Evolutionary conservation across 2,888 invertebrate genomes (phyloP), one percentile per base, ranked within the genome.

Genomic region (Drosophila mulleri): DNA sequence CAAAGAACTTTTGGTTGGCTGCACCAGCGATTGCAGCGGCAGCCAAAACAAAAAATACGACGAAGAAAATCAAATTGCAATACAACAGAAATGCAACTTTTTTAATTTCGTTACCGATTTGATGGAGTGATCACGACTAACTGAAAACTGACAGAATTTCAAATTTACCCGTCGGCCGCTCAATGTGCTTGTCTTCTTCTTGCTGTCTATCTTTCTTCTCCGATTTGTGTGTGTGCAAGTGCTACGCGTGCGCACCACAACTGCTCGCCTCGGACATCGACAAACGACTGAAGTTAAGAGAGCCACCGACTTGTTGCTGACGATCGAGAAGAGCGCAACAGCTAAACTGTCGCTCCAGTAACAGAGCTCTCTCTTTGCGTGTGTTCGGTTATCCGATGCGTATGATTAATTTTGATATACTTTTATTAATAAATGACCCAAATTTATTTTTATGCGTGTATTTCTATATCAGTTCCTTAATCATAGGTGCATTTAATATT

Each of bases 41-140:
- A 37, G 35, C 26, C 58, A 39, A 59, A 37, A 18, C 56, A 37
- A 42, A 9, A 56, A 8, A 23, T 41, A 56, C 8, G 11, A 35
- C 23, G 41, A 56, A 26, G 37, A 39, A 48, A 56, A 59, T 29
- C 64, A 44, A 69, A 63, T 44, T 54, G 48, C 68, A 63, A 57
- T 67, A 35, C 29, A 16, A 50, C n/a, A 12, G 42, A 69, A 41
- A 45, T 69, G 64, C 53, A 70, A 60, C 14, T 71, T 75, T 71
- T 14, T 67, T 37, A 29, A 35, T 67, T 52, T 18, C 42, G 73
- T 75, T 76, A 83, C 83, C 79, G 75, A 72, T 75, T 75, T 71
- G 72, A 75, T 82, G 71, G 18, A 72, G 62, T 62, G 79, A 66
- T 77, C 81, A 77, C 81, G 71, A 77, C 64, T 68, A 60, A 84